Evolutionary conservation across 37 sponge, comb jelly and placozoan species (phyloP).

Genomic region (Spongia lamella): DNA sequence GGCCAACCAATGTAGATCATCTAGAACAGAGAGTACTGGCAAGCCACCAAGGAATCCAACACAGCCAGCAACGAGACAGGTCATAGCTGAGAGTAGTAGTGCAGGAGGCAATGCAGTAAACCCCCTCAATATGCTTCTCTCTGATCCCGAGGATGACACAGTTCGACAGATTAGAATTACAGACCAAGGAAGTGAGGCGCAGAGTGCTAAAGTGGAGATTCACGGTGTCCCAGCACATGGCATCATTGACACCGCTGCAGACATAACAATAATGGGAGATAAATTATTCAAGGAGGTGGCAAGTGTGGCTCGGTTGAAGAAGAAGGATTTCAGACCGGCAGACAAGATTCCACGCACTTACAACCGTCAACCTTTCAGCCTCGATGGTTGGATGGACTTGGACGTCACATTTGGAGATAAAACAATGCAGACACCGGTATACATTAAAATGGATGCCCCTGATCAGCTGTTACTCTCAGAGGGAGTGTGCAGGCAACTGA

Average conservation of each 20-base stretch:
- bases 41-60: too few species aligned
- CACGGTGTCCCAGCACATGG: constrained; percentile 16
- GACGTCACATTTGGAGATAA: constrained; percentile 28
- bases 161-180: too few species aligned
- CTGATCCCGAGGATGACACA: too few species aligned
- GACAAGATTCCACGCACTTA: constrained; percentile 37
- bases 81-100: too few species aligned
- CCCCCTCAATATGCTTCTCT: too few species aligned
- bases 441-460: too few species aligned
- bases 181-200: constrained; percentile 8
- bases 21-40: too few species aligned
- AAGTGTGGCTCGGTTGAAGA: constrained; percentile 1
- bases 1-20: too few species aligned
- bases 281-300: constrained; percentile 13
- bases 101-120: too few species aligned
- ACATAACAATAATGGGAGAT: constrained; percentile 17
- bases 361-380: constrained; percentile 29
- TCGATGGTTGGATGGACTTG: constrained; percentile 42
- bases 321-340: neutral
- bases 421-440: constrained; percentile 27
- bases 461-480: too few species aligned
- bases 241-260: constrained; percentile 28
- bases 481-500: too few species aligned
- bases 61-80: too few species aligned
- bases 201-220: neutral